Base-by-base conservation (phyloP, 2,113 vertebrate species). In the Syrmaticus mikado region DNA sequence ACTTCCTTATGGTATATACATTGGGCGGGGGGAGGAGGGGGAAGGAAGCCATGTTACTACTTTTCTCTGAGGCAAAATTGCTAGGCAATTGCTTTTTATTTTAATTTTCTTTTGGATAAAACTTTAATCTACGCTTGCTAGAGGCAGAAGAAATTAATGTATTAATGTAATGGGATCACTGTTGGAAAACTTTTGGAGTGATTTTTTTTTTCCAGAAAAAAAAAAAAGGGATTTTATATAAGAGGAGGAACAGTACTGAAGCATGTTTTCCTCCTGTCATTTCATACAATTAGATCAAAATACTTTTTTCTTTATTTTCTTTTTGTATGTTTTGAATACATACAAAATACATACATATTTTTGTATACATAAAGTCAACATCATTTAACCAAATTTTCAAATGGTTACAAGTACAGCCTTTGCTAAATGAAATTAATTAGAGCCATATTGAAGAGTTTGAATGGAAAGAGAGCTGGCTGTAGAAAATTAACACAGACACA, bases 71-170 rank as follows among this genome's bases (percentile, higher is more conserved):
- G 80, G 36, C 34, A 86, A 75, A 91, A 64, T 21, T 67, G 22
- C n/a, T 60, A 43, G 13, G 25, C 62, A 80, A 16, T 55, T 77
- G 32, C 19, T 66, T 92, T 93, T 84, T 61, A 36, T 89, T 95
- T 93, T 87, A 30, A 86, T 89, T 94, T 94, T 73, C 77, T 96
- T 93, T 92, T 65, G 30, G 74, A 76, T 92, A 86, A 95, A 92
- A 90, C 40, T 85, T 89, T 73, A 68, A 87, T 87, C 34, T 93
- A 16, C 8, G 22, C 48, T 64, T 90, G 74, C 66, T 86, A 75
- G 30, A 75, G 77, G 83, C 57, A 82, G 18, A 87, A 80, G 71
- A 81, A 85, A 18, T 11, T 90, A 57, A 38, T 38, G 38, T 38
- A 38, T 38, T 38, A 38, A 38, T 57, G 10, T 90, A 84, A 48